Percentiles rank a stretch among this genome's conserved stretches.
phyloP scores from a whole-genome alignment of 2,113 vertebrate species.

The Sebastes fasciatus region DNA sequence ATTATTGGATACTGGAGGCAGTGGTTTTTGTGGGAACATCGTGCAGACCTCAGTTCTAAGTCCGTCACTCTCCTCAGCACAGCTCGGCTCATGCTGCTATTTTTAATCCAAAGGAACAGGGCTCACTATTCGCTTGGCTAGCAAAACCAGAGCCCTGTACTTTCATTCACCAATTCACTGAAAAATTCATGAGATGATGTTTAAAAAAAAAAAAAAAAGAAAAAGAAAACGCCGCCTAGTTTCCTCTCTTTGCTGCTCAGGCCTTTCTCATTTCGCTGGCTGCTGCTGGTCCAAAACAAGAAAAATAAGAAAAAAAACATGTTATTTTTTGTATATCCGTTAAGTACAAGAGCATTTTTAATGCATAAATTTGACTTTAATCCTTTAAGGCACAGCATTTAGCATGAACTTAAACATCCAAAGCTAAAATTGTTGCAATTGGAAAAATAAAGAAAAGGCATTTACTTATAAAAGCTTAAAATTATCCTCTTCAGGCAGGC shows the following conservation, averaged over 20 bases:
- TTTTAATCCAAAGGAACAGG: slow-evolving; percentile 74
- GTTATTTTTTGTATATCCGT: not conserved
- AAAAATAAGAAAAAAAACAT: slow-evolving; percentile 5
- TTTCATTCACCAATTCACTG: slow-evolving; percentile 78
- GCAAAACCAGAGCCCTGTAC: slow-evolving; percentile 70
- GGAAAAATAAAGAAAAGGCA: not conserved
- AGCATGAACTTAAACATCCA: not conserved
- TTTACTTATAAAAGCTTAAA: not conserved
- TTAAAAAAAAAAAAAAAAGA: slow-evolving; percentile 45
- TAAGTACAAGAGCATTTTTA: not conserved
- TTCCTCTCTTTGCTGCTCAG: slow-evolving; percentile 46
- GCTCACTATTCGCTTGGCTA: slow-evolving; percentile 61
- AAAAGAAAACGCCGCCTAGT: slow-evolving; percentile 40
- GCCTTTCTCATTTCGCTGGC: slow-evolving; percentile 27
- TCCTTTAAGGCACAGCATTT: not conserved
- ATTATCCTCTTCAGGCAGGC: not conserved
- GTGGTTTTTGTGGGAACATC: slow-evolving; percentile 57
- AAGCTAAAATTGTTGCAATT: not conserved
- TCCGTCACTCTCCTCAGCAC: slow-evolving; percentile 45
- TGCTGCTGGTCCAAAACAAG: slow-evolving; percentile 28
- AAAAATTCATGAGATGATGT: slow-evolving; percentile 82
- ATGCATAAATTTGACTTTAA: not conserved
- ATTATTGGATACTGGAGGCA: slow-evolving; percentile 28
- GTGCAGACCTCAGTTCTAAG: slow-evolving; percentile 51
- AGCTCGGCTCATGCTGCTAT: slow-evolving; percentile 71